Base-by-base conservation (phyloP, 2,888 invertebrate species). In the Cryptus armator region DNA sequence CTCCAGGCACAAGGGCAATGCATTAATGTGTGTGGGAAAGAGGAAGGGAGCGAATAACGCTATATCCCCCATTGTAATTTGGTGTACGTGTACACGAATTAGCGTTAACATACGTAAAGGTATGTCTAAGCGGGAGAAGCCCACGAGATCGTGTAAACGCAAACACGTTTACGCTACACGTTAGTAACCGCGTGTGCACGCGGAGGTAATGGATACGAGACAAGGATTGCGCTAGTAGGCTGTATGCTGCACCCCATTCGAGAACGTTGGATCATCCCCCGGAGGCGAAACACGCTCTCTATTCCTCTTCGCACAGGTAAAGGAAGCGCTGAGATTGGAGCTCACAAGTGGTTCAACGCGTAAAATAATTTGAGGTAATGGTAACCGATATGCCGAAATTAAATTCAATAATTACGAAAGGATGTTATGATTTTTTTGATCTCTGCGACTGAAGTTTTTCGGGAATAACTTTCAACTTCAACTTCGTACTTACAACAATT, bases 71-170 rank as follows among this genome's bases (percentile, higher is more conserved):
- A 72, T 86, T 79, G 86, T 78, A 86, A 85, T 83, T 85, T 80
- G 29, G 82, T 83, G 77, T 81, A 80, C 83, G 85, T 76, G 83
- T 76, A 83, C 62, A 62, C 71, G 76, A 85, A 77, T 83, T 85
- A 80, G 76, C 85, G 85, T 76, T 71, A 83, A 82, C 82, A 80
- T 85, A 80, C 82, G 85, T 68, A 77, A 68, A 77, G 81, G 77
- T 84, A 81, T 81, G 84, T 81, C 62, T 77, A 68, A 81, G 84
- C 72, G 72, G 68, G 67, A 64, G 77, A 62, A 77, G 81, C 62
- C 29, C 77, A 71, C 72, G 44, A 72, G 44, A 64, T 79, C 85
- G 82, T 75, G 79, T 79, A 82, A 82, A 72, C 79, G 80, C 76
- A 53, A 83, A 80, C 83, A 80, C 79, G 75, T 82, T 85, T 71